Base-by-base conservation (phyloP, 2,888 invertebrate genomes). In the Lasioglossum leucozonium region DNA sequence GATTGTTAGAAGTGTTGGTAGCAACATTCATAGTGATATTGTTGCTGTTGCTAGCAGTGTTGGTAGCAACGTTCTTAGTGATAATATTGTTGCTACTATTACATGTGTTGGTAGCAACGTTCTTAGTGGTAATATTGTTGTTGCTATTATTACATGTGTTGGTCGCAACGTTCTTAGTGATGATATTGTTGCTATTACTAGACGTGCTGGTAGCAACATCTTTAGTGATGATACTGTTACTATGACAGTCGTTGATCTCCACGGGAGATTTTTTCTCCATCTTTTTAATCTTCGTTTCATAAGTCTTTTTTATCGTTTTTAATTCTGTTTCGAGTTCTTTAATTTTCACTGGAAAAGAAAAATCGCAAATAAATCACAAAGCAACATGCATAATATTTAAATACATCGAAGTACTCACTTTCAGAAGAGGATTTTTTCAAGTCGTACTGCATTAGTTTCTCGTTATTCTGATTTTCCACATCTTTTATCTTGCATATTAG, bases 401-500 rank as follows among this genome's bases (percentile, higher is more conserved):
- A 37, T 30, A 16, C 4, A 30, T 55, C 2, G 0, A 0, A 11
- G n/a, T 30, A 47, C 47, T 72, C 88, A 92, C 93, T 91, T 91
- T 92, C 85, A 4, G 91, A 62, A 4, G 72, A 69, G 18, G 90
- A 88, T 73, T 91, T 91, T 75, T 92, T 82, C 22, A 91, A 44
- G 22, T 91, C 88, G 11, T 84, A 72, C 77, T 90, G 84, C 78
- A 92, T 80, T 47, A 81, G 30, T 78, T 86, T 89, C n/a, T 76
- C 82, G 11, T 65, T 78, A 65, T 90, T 85, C 42, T 82, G 73
- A 0, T 77, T 81, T 72, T 93, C 93, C 13, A 89, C 11, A 8
- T 89, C 88, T 71, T 91, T 88, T 75, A 94, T 83, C 86, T 93
- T 94, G 79, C 86, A 92, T 51, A 82, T 69, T 42, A 94, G 84